phyloP scores from a whole-genome alignment of 1,140 invertebrate species.

The Bombus pascuorum region DNA sequence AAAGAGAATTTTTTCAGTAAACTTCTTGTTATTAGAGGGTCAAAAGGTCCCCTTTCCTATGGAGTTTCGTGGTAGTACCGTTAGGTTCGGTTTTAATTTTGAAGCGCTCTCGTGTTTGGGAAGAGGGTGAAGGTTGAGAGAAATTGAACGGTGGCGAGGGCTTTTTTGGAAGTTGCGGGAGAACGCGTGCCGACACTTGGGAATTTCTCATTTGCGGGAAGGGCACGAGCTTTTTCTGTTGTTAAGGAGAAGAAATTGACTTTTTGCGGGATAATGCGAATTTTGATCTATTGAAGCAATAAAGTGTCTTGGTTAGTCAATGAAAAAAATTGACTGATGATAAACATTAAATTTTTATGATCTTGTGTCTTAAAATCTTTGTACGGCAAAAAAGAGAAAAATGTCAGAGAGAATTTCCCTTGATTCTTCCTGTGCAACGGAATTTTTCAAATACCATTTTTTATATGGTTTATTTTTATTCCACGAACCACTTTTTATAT shows the following conservation, averaged over 20 bases:
- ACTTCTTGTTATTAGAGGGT: slow-evolving; percentile 2
- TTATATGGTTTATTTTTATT: too few relatives aligned
- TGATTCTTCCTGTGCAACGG: neutral
- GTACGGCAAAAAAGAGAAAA: neutral
- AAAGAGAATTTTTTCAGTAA: neutral
- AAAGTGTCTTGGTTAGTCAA: too few relatives aligned
- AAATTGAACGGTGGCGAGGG: neutral
- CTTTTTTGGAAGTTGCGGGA: slow-evolving; percentile 12
- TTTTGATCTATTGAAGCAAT: neutral
- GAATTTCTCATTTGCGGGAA: slow-evolving; percentile 21
- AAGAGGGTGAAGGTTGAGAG: slow-evolving; percentile 15
- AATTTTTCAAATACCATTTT: neutral
- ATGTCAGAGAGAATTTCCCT: neutral
- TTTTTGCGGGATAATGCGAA: neutral
- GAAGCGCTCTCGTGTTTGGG: neutral
- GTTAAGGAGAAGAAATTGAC: neutral
- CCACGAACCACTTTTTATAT: too few relatives aligned
- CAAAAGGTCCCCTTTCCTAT: neutral
- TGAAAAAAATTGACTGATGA: too few relatives aligned
- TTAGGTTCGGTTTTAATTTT: slow-evolving; percentile 10
- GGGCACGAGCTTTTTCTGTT: neutral
- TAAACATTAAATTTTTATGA: too few relatives aligned
- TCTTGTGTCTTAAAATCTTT: neutral
- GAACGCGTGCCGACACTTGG: slow-evolving; percentile 14
- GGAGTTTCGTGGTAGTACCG: neutral